phyloP scores from a whole-genome alignment of 2,113 vertebrate species.

The Indri indri region DNA sequence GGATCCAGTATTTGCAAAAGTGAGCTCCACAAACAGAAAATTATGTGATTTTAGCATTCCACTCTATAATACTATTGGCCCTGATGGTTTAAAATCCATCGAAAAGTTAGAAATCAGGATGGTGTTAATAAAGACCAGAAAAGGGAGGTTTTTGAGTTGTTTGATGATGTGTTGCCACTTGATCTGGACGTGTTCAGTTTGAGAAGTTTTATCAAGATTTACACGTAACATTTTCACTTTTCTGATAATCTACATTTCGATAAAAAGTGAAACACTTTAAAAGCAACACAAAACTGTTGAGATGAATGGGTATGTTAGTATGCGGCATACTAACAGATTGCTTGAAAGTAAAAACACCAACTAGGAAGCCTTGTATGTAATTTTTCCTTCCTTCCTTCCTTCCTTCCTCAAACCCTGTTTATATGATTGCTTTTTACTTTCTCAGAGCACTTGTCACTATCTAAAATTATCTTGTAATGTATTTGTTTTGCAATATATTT shows the following conservation, averaged over 20 bases:
- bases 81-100: not conserved
- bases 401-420: not conserved
- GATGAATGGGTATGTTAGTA: not conserved
- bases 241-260: not conserved
- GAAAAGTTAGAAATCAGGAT: not conserved
- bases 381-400: not conserved
- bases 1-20: not conserved
- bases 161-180: not conserved
- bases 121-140: not conserved
- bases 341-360: not conserved
- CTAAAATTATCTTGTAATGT: not conserved
- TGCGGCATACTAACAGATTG: no score
- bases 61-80: no score
- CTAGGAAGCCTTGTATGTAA: not conserved
- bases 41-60: no score
- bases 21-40: not conserved
- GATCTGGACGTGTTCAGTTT: not conserved
- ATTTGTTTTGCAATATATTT: not conserved
- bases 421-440: not conserved
- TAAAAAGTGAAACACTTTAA: not conserved
- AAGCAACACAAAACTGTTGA: not conserved
- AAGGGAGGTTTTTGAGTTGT: not conserved
- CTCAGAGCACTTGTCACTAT: not conserved
- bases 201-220: not conserved
- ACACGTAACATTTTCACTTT: not conserved